Base-by-base conservation (phyloP, 2,113 vertebrate genomes). In the Brachyhypopomus gauderio region DNA sequence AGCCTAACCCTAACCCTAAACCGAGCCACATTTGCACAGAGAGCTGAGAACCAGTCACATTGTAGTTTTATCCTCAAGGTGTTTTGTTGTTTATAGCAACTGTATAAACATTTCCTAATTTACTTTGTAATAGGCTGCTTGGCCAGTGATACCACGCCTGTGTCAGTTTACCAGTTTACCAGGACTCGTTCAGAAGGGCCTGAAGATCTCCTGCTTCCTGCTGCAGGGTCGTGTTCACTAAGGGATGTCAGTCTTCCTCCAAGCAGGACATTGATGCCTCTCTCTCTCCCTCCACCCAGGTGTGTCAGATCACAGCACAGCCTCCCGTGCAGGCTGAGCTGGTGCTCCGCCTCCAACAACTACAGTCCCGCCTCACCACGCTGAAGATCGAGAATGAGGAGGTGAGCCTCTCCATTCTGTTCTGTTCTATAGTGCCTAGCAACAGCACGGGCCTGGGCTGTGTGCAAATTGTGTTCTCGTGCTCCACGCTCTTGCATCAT, bases 341-440 rank as follows among this genome's bases (percentile, higher is more conserved):
- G 71, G 94, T 98, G 91, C 91, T 98, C 62, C 92, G 98, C 60
- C 97, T 97, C 89, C 98, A 99, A 87, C 98, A 99, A 79, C 94
- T 99, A 14, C 97, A 98, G 91, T 99, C 98, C 16, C 95, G 98
- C 22, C 89, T 99, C 73, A 90, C 97, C 64, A 99, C 96, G 0
- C 94, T 99, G 80, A 98, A 97, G 90, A 99, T 99, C 0, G 98
- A 99, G 91, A 99, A 96, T 0, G 98, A 99, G 84, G 98, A 99
- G 97, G 98, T 99, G 88, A 93, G 90, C 7, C n/a, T 17, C 41
- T 2, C 48, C 20, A 12, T 11, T 20, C 0, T 30, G 52, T 12
- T 52, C 45, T 14, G 12, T 52, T 1, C 45, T 2, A 14, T 14
- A 14, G 45, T 12, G 12, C 45, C 45, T 52, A 52, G 45, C 45